Evolutionary conservation across 2,888 invertebrate species (phyloP).

Genomic region (Blomia tropicalis): DNA sequence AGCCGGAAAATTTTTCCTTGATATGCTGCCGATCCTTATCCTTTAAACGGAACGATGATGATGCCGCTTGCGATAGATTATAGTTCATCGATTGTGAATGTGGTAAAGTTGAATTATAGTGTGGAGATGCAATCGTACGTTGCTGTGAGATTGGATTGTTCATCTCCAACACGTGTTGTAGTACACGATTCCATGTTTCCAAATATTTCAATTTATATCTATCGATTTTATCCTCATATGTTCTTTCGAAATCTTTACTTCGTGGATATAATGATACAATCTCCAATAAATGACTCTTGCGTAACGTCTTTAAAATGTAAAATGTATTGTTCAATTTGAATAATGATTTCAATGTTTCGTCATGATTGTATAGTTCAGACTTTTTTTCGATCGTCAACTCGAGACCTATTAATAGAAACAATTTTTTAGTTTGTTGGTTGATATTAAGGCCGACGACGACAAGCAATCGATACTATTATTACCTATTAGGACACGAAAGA

Average conservation of each 20-base stretch:
- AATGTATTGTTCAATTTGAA: slow-evolving; percentile 87
- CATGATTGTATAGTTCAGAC: slow-evolving; percentile 50
- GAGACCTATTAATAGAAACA: background rate
- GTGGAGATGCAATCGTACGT: slow-evolving; percentile 7
- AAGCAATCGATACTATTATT: background rate
- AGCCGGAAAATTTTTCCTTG: slow-evolving; percentile 75
- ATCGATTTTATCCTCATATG: slow-evolving; percentile 67
- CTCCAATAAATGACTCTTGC: slow-evolving; percentile 53
- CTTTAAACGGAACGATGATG: slow-evolving; percentile 46
- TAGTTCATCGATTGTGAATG: slow-evolving; percentile 25
- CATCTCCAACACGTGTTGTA: slow-evolving; percentile 52
- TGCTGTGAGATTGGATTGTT: slow-evolving; percentile 36
- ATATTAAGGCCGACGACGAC: background rate
- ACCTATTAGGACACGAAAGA: slow-evolving; percentile 67
- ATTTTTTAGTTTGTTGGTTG: background rate
- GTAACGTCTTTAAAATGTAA: slow-evolving; percentile 56
- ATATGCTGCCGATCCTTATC: slow-evolving; percentile 69
- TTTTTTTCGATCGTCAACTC: background rate
- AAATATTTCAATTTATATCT: slow-evolving; percentile 61
- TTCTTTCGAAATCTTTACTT: slow-evolving; percentile 32
- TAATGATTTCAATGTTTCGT: slow-evolving; percentile 61
- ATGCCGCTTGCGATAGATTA: background rate
- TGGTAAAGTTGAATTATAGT: slow-evolving; percentile 21
- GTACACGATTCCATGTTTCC: slow-evolving; percentile 59
- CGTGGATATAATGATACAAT: slow-evolving; percentile 46